A percentile compares a stretch with the other conserved stretches of the same genome.
These are phyloP conservation scores for Oligia fasciuncula DNA, from an alignment of 2,888 invertebrate genomes.

Conservation along the genomic window DNA sequence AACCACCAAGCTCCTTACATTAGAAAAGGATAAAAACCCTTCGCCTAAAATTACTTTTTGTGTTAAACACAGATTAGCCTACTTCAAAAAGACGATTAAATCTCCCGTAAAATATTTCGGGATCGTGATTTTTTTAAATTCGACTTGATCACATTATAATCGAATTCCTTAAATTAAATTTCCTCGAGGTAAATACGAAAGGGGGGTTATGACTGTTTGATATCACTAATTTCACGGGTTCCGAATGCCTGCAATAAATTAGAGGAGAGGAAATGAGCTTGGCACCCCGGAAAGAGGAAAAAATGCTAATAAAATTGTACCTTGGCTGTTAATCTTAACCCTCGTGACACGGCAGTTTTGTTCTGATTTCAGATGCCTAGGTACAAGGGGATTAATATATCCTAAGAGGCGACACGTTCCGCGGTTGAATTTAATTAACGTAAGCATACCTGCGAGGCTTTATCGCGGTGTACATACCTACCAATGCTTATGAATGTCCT, in stretches of 20 bases:
- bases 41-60: slow-evolving; percentile 58
- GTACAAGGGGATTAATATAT: slow-evolving; percentile 72
- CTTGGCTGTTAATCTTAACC: slow-evolving; percentile 86
- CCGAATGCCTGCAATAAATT: slow-evolving; percentile 84
- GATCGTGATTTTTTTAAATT: slow-evolving; percentile 60
- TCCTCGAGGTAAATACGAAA: slow-evolving; percentile 75
- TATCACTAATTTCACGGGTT: slow-evolving; percentile 84
- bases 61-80: slow-evolving; percentile 58
- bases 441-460: slow-evolving; percentile 69
- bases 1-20: slow-evolving; percentile 37
- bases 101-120: slow-evolving; percentile 53
- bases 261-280: slow-evolving; percentile 86
- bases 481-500: slow-evolving; percentile 54
- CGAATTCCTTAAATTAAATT: slow-evolving; percentile 77
- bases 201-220: slow-evolving; percentile 80
- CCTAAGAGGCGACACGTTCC: slow-evolving; percentile 70
- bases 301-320: slow-evolving; percentile 89
- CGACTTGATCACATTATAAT: slow-evolving; percentile 69
- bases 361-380: slow-evolving; percentile 79
- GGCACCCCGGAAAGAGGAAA: slow-evolving; percentile 85
- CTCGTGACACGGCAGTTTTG: slow-evolving; percentile 76
- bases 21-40: slow-evolving; percentile 53
- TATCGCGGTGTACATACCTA: slow-evolving; percentile 61
- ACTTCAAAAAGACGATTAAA: slow-evolving; percentile 60
- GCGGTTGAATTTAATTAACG: slow-evolving; percentile 74